A percentile compares a stretch with the other conserved stretches of the same genome.
phyloP scores from a whole-genome alignment of 2,888 invertebrate genomes.

The Agonum fuliginosum region DNA sequence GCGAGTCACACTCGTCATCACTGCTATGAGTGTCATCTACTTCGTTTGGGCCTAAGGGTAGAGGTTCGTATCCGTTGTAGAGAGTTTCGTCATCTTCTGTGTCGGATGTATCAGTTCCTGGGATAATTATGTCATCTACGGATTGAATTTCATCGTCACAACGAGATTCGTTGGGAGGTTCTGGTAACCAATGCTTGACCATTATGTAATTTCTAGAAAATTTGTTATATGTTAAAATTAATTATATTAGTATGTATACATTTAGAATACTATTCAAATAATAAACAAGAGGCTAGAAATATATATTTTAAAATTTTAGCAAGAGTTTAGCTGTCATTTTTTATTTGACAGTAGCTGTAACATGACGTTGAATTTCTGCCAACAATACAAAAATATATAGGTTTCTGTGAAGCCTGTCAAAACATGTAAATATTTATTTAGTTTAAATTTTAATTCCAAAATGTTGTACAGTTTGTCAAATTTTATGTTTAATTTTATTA shows the following conservation, averaged over 20 bases:
- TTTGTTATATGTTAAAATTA: too few relatives aligned
- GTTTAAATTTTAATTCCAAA: too few relatives aligned
- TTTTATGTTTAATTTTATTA: too few relatives aligned
- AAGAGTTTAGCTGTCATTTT: not conserved
- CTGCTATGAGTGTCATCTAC: slow-evolving; percentile 67
- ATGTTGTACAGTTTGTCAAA: too few relatives aligned
- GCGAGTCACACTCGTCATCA: slow-evolving; percentile 64
- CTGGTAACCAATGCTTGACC: slow-evolving; percentile 64
- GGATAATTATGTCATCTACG: slow-evolving; percentile 63
- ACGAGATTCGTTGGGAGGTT: slow-evolving; percentile 65
- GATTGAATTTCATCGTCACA: slow-evolving; percentile 65
- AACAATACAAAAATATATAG: too few relatives aligned
- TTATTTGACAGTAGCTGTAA: too few relatives aligned
- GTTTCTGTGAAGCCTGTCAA: too few relatives aligned
- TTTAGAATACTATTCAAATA: too few relatives aligned
- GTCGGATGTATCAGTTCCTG: slow-evolving; percentile 69
- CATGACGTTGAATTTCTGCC: too few relatives aligned
- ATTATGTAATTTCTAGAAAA: slow-evolving; percentile 27
- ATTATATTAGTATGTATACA: not conserved
- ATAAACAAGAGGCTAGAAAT: too few relatives aligned
- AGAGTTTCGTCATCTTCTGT: slow-evolving; percentile 75
- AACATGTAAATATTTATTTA: too few relatives aligned
- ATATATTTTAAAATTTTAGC: not conserved
- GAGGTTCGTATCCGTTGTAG: slow-evolving; percentile 75
- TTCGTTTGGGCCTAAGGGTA: slow-evolving; percentile 72